Percentiles rank a stretch among this genome's conserved stretches.
Evolutionary conservation across 2,888 invertebrate genomes (phyloP).

Genomic region (Sphaerophoria taeniata): DNA sequence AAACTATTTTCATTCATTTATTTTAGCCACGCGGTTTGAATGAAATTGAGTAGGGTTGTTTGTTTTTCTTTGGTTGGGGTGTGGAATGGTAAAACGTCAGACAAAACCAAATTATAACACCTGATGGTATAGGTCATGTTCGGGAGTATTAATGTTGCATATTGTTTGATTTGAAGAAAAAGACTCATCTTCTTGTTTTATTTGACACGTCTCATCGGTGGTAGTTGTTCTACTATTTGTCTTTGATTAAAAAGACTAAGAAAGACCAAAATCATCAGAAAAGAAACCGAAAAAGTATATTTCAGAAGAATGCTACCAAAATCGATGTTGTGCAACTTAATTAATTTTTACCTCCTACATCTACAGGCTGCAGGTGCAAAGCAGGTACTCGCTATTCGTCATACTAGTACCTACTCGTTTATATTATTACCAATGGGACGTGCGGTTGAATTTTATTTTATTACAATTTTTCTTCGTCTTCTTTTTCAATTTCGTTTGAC

Average conservation of each 20-base stretch:
- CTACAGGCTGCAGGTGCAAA: constrained; percentile 39
- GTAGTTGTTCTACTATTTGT: too few relatives aligned
- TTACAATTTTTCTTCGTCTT: neutral
- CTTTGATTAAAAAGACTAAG: too few relatives aligned
- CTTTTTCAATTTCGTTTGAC: neutral
- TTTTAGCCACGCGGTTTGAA: constrained; percentile 48
- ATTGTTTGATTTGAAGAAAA: too few relatives aligned
- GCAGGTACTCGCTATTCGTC: neutral
- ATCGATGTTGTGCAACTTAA: constrained; percentile 37
- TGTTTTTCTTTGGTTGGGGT: neutral
- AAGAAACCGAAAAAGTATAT: too few relatives aligned
- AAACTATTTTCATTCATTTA: constrained; percentile 67
- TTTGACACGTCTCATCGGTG: too few relatives aligned
- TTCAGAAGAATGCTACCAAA: neutral
- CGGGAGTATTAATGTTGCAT: too few relatives aligned
- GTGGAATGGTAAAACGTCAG: neutral
- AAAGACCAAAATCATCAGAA: too few relatives aligned
- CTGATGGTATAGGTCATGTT: too few relatives aligned
- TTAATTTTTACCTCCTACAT: constrained; percentile 34
- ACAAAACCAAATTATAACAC: too few relatives aligned
- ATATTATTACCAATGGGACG: constrained; percentile 22
- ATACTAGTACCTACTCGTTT: neutral
- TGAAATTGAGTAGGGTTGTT: constrained; percentile 41
- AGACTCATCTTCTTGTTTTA: too few relatives aligned
- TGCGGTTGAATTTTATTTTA: constrained; percentile 43